Evolutionary conservation across 2,113 vertebrate species (phyloP).

Genomic region (Sphaerodactylus townsendi): DNA sequence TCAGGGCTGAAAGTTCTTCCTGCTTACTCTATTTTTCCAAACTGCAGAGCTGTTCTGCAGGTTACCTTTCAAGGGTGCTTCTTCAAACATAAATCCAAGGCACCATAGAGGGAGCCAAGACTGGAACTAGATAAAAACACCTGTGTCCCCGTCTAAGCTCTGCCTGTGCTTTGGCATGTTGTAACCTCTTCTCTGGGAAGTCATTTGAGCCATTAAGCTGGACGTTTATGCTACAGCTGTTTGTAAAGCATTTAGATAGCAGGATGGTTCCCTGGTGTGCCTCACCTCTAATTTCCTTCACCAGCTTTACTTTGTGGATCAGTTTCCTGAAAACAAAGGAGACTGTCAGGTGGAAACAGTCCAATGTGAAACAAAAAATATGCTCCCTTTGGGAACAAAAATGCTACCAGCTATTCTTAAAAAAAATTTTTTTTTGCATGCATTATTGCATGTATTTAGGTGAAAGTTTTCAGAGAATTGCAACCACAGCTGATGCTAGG

Average conservation of each 20-base stretch:
- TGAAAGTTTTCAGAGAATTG: too few relatives aligned
- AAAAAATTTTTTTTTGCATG: too few relatives aligned
- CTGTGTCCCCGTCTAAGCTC: background rate
- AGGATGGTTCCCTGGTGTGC: too few relatives aligned
- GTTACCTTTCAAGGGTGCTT: background rate
- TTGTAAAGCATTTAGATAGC: background rate
- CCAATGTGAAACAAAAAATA: background rate
- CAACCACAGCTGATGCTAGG: background rate
- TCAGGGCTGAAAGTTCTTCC: conserved; percentile 30
- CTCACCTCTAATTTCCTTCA: background rate
- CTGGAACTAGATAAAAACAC: background rate
- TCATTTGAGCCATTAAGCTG: background rate
- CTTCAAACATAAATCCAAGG: background rate
- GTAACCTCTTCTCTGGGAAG: background rate
- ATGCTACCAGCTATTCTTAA: background rate
- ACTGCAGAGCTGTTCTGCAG: background rate
- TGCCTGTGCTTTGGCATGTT: conserved; percentile 16
- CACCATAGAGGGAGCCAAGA: conserved; percentile 11
- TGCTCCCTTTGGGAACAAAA: background rate
- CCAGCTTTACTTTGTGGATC: background rate
- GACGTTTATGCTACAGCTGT: background rate
- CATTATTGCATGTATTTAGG: background rate
- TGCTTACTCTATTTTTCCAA: conserved; percentile 16
- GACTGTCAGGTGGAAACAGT: background rate
- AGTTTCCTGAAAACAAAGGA: background rate